Evolutionary conservation across 2,888 invertebrate genomes (phyloP), one percentile per base, ranked within the genome.

Genomic region (Cheilosia variabilis): DNA sequence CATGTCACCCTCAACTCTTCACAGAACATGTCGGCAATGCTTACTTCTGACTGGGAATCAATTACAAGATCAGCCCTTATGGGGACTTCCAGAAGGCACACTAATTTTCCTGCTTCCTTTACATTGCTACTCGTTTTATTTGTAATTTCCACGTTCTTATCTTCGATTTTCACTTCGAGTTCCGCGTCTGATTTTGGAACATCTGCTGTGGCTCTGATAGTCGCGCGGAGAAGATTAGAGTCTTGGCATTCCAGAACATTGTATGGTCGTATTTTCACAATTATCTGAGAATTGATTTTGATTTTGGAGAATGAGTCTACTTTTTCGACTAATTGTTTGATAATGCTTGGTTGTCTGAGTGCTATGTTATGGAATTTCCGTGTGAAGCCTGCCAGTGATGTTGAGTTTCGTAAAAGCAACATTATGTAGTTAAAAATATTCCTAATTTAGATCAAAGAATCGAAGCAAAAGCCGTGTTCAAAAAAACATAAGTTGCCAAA

Each of bases 31-130:
- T 90, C 90, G 7, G 87, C 73, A 7, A 92, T 89, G 1, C 77
- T 86, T 0, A 90, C 90, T 19, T 88, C 88, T 19, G 87, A 87
- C 2, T 87, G 83, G 1, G 88, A 86, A 0, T 88, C 88, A 3
- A 92, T 88, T 19, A 89, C 52, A 3, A 92, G 77, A 75, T 91
- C 89, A 0, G 91, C 89, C 13, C 90, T 89, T 2, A 92, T 87
- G 0, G 92, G 92, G 6, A 92, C 88, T 22, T 89, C 90, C 1
- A 92, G 58, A 0, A 88, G 27, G 53, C 87, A 88, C 1, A 80
- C 73, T 5, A 87, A 13, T 19, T 87, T 65, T 0, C 69, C 65
- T 0, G 52, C 34, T 17, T 82, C 75, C 5, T 58, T 68, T 17
- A 43, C 47, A 27, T 69, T 60, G 3, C 31, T 58, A 13, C 52